Evolutionary conservation across 2,797 vertebrate species (phyloP), one percentile per base, ranked within the genome.

Genomic region (Rallus crepitans): DNA sequence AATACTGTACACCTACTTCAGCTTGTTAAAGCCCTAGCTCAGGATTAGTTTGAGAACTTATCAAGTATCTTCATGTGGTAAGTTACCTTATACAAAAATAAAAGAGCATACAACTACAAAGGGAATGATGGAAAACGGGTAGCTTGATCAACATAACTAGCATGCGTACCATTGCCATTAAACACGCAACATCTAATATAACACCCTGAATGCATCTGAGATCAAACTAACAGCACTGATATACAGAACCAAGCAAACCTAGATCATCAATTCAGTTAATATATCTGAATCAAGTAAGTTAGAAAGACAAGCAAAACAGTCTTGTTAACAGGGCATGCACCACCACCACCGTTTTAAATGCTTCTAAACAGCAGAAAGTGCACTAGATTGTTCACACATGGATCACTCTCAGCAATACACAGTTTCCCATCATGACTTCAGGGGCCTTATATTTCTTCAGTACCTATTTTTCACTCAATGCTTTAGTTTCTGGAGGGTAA

Each of bases 31-130:
- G 11, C 21, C n/a, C 57, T 9, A 25, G 85, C 25, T 84, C 64
- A 88, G 25, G 16, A 70, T 75, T 89, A 90, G 55, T 82, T 45
- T 95, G 83, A 75, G 31, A 97, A 89, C 39, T 87, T 79, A 96
- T 25, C 35, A 87, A 93, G 30, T 55, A 86, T 70, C 33, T 89
- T 40, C 61, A 95, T 83, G 55, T 7, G 3, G 17, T 19, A 78
- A 40, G 25, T 80, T 93, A 92, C 20, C 42, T 91, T 89, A 60
- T 15, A 80, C 50, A 76, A 96, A 95, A 95, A 95, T 68, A 92
- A 78, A 33, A 61, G 90, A 87, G 52, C 48, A 91, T 31, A 18
- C 16, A 82, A 92, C 37, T 87, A 87, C 81, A 88, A 56, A 66
- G 35, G 63, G 77, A 72, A 33, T 7, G 35, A 52, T 79, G 75